phyloP scores from a whole-genome alignment of 2,888 invertebrate genomes.

The Mesorhabditis spiculigera region DNA sequence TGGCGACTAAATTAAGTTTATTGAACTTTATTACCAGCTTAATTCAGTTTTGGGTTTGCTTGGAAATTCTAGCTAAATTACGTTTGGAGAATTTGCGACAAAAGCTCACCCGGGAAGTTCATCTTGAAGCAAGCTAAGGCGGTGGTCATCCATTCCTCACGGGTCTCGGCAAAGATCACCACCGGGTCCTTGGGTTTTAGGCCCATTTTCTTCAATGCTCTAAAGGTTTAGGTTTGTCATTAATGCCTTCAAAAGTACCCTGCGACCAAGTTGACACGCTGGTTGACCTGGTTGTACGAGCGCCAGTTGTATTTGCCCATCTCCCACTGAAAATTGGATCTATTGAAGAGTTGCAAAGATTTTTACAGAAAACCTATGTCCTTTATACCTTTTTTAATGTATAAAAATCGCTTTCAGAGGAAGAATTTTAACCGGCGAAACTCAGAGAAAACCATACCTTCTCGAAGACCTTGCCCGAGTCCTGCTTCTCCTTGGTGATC shows the following conservation, averaged over 20 bases:
- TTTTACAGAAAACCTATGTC: no score
- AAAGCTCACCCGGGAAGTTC: constrained; percentile 74
- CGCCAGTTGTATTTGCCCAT: constrained; percentile 53
- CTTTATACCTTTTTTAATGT: no score
- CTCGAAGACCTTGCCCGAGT: constrained; percentile 89
- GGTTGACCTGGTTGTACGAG: constrained; percentile 39
- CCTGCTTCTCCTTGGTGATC: constrained; percentile 89
- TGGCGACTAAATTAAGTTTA: constrained; percentile 72
- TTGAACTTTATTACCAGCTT: no score
- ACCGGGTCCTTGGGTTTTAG: constrained; percentile 61
- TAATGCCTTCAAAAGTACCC: constrained; percentile 45
- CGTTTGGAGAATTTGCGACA: background rate
- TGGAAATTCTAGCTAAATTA: background rate
- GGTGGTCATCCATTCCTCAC: constrained; percentile 95
- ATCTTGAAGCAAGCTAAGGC: constrained; percentile 93
- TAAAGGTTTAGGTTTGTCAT: constrained; percentile 67
- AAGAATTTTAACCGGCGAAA: no score
- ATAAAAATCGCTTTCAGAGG: no score
- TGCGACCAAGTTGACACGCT: constrained; percentile 27
- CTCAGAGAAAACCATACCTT: constrained; percentile 68
- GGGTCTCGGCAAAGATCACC: constrained; percentile 92
- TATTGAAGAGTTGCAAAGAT: background rate
- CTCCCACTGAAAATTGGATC: constrained; percentile 32
- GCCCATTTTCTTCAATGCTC: constrained; percentile 73
- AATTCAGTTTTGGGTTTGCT: no score